Evolutionary conservation across 2,113 vertebrate species (phyloP).

Genomic region (Triplophysa siluroides): DNA sequence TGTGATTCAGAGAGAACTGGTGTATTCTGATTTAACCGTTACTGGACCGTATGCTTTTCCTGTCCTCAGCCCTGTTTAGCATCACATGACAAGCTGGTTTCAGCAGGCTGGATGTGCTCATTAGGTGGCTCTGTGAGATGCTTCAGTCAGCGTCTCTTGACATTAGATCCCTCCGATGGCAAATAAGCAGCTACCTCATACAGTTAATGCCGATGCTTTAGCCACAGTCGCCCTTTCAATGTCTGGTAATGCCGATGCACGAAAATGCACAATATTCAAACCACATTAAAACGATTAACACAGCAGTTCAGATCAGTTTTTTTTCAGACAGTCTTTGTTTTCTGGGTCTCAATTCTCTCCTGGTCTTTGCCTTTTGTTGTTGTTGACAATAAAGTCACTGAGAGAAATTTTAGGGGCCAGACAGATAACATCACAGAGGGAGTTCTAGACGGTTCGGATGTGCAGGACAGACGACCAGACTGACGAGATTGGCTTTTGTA

Average conservation of each 20-base stretch:
- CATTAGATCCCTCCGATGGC: conserved; percentile 20
- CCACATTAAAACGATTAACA: neutral
- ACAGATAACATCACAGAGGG: conserved; percentile 19
- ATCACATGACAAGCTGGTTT: conserved; percentile 12
- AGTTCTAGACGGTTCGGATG: conserved; percentile 7
- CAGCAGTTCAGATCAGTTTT: conserved; percentile 9
- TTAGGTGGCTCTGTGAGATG: conserved; percentile 3
- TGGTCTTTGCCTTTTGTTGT: conserved; percentile 18
- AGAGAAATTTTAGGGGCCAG: conserved; percentile 14
- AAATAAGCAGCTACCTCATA: conserved; percentile 48
- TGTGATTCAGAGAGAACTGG: neutral
- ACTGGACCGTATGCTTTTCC: conserved; percentile 9
- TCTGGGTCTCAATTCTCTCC: conserved; percentile 3
- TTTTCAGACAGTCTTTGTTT: conserved; percentile 36
- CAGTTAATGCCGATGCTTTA: conserved; percentile 50
- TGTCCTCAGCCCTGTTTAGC: conserved; percentile 18
- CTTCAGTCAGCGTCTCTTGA: conserved; percentile 46
- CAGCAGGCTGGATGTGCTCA: too few relatives aligned
- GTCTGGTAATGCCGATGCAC: neutral
- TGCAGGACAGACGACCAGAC: conserved; percentile 9
- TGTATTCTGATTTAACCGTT: neutral
- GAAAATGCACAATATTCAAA: too few relatives aligned
- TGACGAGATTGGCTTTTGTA: conserved; percentile 21
- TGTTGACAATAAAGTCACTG: conserved; percentile 22
- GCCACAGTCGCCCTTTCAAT: neutral